phyloP scores from a whole-genome alignment of 23 tunicate species.

The Ascidia mentula region DNA sequence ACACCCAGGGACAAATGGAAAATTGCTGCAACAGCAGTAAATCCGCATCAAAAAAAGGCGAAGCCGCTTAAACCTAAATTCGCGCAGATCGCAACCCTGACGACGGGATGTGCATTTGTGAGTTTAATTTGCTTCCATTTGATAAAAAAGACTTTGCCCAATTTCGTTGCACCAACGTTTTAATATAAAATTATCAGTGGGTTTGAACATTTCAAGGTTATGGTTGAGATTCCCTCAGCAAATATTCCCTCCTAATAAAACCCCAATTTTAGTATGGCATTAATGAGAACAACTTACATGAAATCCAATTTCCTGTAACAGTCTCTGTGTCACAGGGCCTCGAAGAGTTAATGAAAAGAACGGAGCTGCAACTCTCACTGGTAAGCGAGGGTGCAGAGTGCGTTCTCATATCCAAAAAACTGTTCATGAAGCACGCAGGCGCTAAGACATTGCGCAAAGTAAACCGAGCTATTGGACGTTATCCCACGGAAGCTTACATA shows the following conservation, averaged over 20 bases:
- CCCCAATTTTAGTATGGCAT: too few species aligned
- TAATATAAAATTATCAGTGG: too few species aligned
- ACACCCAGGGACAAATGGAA: neutral
- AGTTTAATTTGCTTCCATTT: too few species aligned
- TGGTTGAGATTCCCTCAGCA: too few species aligned
- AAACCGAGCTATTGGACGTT: constrained; percentile 38
- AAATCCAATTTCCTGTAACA: too few species aligned
- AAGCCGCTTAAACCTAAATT: constrained; percentile 23
- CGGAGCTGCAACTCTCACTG: constrained; percentile 45
- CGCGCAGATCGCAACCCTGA: constrained; percentile 54
- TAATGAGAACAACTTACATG: too few species aligned
- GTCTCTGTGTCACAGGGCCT: constrained; percentile 63
- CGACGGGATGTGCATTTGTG: constrained; percentile 51
- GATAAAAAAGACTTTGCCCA: too few species aligned
- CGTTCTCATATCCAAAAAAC: constrained; percentile 51
- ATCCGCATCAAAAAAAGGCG: neutral
- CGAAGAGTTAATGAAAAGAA: constrained; percentile 73
- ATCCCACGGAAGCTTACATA: constrained; percentile 68
- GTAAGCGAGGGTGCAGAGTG: constrained; percentile 68
- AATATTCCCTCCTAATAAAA: too few species aligned
- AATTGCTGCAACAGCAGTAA: neutral
- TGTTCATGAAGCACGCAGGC: constrained; percentile 48
- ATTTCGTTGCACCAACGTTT: too few species aligned
- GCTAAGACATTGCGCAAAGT: constrained; percentile 26
- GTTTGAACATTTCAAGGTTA: too few species aligned